Base-by-base conservation (phyloP, 2,797 vertebrate genomes). In the Megaceryle alcyon region DNA sequence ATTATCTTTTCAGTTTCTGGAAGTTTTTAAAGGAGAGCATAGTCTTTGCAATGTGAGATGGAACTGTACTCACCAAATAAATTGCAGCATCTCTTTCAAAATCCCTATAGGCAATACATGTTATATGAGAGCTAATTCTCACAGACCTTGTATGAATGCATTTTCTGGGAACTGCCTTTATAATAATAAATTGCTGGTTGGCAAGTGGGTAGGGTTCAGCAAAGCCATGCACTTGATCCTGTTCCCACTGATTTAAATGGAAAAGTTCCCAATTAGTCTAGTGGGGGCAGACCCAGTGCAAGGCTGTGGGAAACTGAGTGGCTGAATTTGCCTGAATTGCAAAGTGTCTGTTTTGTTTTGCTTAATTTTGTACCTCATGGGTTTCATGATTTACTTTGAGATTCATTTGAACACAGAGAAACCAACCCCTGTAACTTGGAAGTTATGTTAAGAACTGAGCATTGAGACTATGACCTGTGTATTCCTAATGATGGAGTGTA, bases 151-250 rank as follows among this genome's bases (percentile, higher is more conserved):
- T 8, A 64, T 0, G 2, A 94, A 80, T 78, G 57, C 9, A 4
- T 92, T 92, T 93, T 77, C 91, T 96, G 93, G 88, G 76, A 95
- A 95, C 88, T 86, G 88, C 41, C 72, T 90, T 39, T 90, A 29
- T 72, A 83, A 87, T 95, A 93, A 91, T 91, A 93, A 94, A 92
- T 92, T 79, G n/a, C 33, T 78, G 60, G 48, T 88, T 92, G 77
- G 76, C 91, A 86, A 88, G 68, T 80, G 65, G 31, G 17, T 56
- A 70, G 64, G 41, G 79, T 96, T 95, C 75, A 95, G 57, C 41
- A 90, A 90, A 90, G 63, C 83, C 53, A 10, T 37, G 57, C 75
- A 61, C 86, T 93, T 71, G 68, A 81, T 89, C 78, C 78, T 1
- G 2, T 63, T 95, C 44, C 43, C 75, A 15, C 22, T 51, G 61